A percentile compares a stretch with the other conserved stretches of the same genome.
phyloP scores from a whole-genome alignment of 2,888 invertebrate species.

The Eristalis intricaria region DNA sequence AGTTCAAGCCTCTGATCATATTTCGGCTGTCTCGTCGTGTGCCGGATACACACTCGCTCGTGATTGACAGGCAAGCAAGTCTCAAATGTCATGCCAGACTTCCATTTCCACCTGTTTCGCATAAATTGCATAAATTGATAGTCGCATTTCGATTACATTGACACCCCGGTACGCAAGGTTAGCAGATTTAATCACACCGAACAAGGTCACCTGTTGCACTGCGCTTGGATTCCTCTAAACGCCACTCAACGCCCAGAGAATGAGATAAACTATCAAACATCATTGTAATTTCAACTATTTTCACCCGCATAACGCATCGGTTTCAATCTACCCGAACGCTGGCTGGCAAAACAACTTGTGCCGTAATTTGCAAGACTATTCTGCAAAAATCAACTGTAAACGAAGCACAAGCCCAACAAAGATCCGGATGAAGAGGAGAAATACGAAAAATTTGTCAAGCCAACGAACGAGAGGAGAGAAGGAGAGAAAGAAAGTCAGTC shows the following conservation, averaged over 20 bases:
- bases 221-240: not conserved
- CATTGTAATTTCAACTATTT: constrained; percentile 64
- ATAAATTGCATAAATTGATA: not conserved
- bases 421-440: not conserved
- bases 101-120: not conserved
- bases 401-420: constrained; percentile 12
- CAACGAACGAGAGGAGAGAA: constrained; percentile 18
- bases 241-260: not conserved
- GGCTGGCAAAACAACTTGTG: constrained; percentile 43
- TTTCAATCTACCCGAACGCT: constrained; percentile 16
- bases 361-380: constrained; percentile 66
- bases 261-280: not conserved
- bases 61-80: not conserved
- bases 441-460: constrained; percentile 60
- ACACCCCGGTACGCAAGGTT: not conserved
- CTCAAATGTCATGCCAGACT: not conserved
- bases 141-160: not conserved
- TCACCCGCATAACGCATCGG: constrained; percentile 62
- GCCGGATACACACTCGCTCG: not conserved
- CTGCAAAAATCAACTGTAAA: constrained; percentile 35
- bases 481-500: constrained; percentile 24
- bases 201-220: constrained; percentile 5
- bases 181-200: not conserved
- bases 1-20: too few relatives aligned
- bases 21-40: too few relatives aligned